These are phyloP conservation scores for Agrochola macilenta DNA, from an alignment of 2,888 invertebrate genomes.

Conservation along the genomic window DNA sequence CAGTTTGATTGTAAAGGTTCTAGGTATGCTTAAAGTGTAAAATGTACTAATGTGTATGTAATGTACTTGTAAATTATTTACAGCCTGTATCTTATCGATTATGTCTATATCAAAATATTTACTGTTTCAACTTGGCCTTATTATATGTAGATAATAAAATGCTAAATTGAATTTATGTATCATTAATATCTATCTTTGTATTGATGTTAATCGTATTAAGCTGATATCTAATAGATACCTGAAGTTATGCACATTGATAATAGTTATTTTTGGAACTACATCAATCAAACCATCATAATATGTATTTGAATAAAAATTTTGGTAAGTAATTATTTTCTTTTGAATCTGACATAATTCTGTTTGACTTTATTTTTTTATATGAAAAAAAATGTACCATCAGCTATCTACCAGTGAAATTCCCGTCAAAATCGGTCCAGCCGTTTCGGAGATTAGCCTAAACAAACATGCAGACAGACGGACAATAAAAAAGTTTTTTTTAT, in stretches of 20 bases:
- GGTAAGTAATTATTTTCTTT: too few relatives aligned
- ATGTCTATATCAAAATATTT: constrained; percentile 31
- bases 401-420: too few relatives aligned
- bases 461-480: too few relatives aligned
- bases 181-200: constrained; percentile 3
- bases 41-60: too few relatives aligned
- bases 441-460: too few relatives aligned
- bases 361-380: too few relatives aligned
- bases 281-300: constrained; percentile 4
- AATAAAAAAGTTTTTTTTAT: too few relatives aligned
- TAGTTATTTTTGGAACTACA: background rate
- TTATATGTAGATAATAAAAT: constrained; percentile 17
- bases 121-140: constrained; percentile 13
- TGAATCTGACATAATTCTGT: too few relatives aligned
- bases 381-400: too few relatives aligned
- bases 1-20: constrained; percentile 2
- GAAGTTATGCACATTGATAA: constrained; percentile 2
- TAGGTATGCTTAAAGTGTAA: background rate
- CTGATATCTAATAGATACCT: constrained; percentile 20
- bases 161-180: constrained; percentile 39
- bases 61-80: constrained; percentile 21
- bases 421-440: too few relatives aligned
- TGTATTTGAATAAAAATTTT: background rate
- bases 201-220: constrained; percentile 28
- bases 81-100: constrained; percentile 33